phyloP scores from a whole-genome alignment of 1,140 invertebrate genomes.

The Bicyclus anynana region DNA sequence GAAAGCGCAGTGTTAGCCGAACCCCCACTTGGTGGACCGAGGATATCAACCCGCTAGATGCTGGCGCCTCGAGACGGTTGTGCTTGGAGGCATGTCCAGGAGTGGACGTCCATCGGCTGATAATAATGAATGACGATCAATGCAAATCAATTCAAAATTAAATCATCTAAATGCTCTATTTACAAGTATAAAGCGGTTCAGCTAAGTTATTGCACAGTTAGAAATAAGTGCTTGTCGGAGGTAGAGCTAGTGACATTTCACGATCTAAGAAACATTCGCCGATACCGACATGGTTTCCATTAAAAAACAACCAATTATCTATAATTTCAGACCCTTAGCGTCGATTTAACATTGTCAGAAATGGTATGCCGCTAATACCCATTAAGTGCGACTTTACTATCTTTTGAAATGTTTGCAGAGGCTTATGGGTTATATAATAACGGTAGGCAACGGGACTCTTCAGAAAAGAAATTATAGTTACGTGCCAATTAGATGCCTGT shows the following conservation, averaged over 20 bases:
- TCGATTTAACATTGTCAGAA: slow-evolving; percentile 19
- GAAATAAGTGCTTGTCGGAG: slow-evolving; percentile 35
- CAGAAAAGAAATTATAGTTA: slow-evolving; percentile 22
- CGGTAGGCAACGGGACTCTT: slow-evolving; percentile 8
- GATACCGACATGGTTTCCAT: slow-evolving; percentile 25
- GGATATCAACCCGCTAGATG: too few relatives aligned
- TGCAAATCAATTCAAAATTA: too few relatives aligned
- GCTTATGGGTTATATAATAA: slow-evolving; percentile 19
- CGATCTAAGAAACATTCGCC: slow-evolving; percentile 40
- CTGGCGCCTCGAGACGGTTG: too few relatives aligned
- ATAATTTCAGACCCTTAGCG: slow-evolving; percentile 24
- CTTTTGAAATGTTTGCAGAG: slow-evolving; percentile 12
- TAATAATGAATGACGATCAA: too few relatives aligned
- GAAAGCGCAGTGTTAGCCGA: too few relatives aligned
- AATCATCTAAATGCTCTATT: background rate
- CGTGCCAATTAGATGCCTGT: slow-evolving; percentile 19
- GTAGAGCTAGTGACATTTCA: slow-evolving; percentile 43
- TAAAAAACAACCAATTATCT: slow-evolving; percentile 47
- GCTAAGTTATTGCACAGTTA: slow-evolving; percentile 11
- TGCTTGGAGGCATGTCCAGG: too few relatives aligned
- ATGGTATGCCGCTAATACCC: slow-evolving; percentile 8
- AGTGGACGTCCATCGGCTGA: too few relatives aligned
- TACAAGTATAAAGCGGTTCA: background rate
- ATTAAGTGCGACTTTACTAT: slow-evolving; percentile 15
- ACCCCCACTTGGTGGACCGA: too few relatives aligned